Evolutionary conservation across 2,797 vertebrate genomes (phyloP).

Genomic region (Tenualosa thibaudeaui): DNA sequence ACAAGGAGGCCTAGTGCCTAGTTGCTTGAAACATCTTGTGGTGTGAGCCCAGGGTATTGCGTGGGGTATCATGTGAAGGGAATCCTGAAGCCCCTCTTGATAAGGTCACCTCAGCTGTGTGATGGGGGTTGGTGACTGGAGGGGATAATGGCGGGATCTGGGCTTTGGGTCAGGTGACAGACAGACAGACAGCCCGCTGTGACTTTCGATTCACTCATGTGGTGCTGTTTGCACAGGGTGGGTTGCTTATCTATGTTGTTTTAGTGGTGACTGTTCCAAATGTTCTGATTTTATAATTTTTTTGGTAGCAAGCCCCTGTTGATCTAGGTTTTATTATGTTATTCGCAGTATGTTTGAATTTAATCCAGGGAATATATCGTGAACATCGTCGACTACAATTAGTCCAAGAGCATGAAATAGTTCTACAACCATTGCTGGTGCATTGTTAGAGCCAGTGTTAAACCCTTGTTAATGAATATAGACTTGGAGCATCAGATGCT

Average conservation of each 20-base stretch:
- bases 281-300: not conserved
- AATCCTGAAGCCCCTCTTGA: not conserved
- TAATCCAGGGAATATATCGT: not conserved
- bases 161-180: not conserved
- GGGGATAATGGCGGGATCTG: not conserved
- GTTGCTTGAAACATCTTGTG: constrained; percentile 49
- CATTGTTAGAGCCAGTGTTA: not conserved
- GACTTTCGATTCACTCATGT: not conserved
- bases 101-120: not conserved
- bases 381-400: not conserved
- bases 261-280: not conserved
- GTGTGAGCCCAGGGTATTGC: constrained; percentile 25
- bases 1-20: constrained; percentile 38
- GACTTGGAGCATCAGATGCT: not conserved
- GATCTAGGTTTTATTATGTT: not conserved
- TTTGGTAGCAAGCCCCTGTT: not conserved
- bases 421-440: not conserved
- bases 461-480: not conserved
- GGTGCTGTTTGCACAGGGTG: not conserved
- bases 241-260: not conserved
- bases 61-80: constrained; percentile 14
- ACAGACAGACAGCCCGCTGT: not conserved
- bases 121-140: not conserved
- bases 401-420: not conserved
- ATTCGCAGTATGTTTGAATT: not conserved